Base-by-base conservation (phyloP, 2,113 vertebrate genomes). In the Podocnemis expansa region DNA sequence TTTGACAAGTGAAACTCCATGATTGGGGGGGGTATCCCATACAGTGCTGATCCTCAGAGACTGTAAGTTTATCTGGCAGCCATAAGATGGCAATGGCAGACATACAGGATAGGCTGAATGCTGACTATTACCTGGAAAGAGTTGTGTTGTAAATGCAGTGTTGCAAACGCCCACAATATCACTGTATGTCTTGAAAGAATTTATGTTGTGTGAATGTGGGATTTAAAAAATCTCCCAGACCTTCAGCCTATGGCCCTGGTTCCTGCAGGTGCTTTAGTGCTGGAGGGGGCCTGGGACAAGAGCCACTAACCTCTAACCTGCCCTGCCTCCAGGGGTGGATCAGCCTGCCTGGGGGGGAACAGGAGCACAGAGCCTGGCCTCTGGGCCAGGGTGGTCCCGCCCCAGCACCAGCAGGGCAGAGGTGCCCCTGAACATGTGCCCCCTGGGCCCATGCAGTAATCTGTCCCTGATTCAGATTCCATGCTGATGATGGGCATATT, bases 181-280 rank as follows among this genome's bases (percentile, higher is more conserved):
- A 2, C 25, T 0, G 1, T 27, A 58, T 19, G 43, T 34, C 13
- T 31, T 13, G 6, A 1, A 2, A 19, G 27, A 76, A 34, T 6
- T 1, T 0, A 27, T 45, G 5, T 14, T 11, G 27, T 60, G 12
- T n/a, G n/a, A n/a, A n/a, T n/a, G n/a, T n/a, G n/a, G n/a, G n/a
- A n/a, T n/a, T n/a, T n/a, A n/a, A n/a, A n/a, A n/a, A n/a, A n/a
- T n/a, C n/a, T n/a, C n/a, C n/a, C n/a, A n/a, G n/a, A n/a, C 47
- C 47, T 10, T 10, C 47, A 47, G 10, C 6, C 47, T 47, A 47
- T 6, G 47, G 10, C 47, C 47, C 47, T 47, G 47, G 47, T 10
- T 10, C 47, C 47, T 47, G 47, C 47, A 47, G 47, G 47, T 47
- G 47, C 7, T 6, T 10, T 47, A 10, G 47, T 47, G 47, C 47